phyloP scores from a whole-genome alignment of 2,888 invertebrate species.

The Callyntrura sp. region DNA sequence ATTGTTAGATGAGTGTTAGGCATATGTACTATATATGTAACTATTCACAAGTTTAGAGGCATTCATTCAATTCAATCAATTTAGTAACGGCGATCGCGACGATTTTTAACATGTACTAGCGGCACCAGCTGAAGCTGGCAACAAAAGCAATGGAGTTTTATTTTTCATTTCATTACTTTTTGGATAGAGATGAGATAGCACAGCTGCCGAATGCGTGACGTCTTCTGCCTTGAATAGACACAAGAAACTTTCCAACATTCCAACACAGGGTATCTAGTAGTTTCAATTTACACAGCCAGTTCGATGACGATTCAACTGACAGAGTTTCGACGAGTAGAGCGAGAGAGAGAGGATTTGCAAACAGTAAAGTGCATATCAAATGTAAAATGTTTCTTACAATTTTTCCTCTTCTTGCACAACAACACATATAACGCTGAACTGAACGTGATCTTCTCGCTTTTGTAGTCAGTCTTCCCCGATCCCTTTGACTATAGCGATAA shows the following conservation, averaged over 20 bases:
- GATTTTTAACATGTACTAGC: too few relatives aligned
- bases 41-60: background rate
- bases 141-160: too few relatives aligned
- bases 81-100: background rate
- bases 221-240: too few relatives aligned
- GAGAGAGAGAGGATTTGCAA: slow-evolving; percentile 15
- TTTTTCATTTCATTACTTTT: too few relatives aligned
- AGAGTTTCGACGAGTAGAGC: too few relatives aligned
- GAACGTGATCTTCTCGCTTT: slow-evolving; percentile 9
- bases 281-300: too few relatives aligned
- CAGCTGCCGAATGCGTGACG: too few relatives aligned
- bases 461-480: background rate
- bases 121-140: too few relatives aligned
- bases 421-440: slow-evolving; percentile 29
- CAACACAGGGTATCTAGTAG: too few relatives aligned
- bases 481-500: slow-evolving; percentile 56
- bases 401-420: slow-evolving; percentile 24
- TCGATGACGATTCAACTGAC: too few relatives aligned
- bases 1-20: background rate
- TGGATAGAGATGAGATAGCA: too few relatives aligned
- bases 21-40: background rate
- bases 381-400: slow-evolving; percentile 1
- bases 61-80: background rate
- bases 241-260: too few relatives aligned
- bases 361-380: slow-evolving; percentile 21